A percentile compares a stretch with the other conserved stretches of the same genome.
These are phyloP conservation scores for Typhlomys cinereus DNA, from an alignment of 2,113 vertebrate genomes.

Conservation along the genomic window DNA sequence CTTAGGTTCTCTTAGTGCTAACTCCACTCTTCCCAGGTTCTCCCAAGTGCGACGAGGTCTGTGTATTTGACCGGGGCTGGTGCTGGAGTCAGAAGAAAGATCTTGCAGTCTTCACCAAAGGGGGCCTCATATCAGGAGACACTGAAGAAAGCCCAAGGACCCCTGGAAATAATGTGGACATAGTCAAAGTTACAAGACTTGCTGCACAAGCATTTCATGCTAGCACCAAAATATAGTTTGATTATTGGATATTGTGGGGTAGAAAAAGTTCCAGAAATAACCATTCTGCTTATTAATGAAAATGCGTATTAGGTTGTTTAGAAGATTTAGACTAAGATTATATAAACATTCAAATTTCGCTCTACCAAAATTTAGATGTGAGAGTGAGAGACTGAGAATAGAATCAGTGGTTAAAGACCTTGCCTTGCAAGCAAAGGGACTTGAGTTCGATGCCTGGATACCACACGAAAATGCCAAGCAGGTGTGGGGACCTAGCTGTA, in stretches of 20 bases:
- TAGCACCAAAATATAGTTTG: not conserved
- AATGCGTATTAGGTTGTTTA: not conserved
- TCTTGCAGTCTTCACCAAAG: not conserved
- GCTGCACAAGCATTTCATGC: not conserved
- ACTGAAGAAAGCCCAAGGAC: slow-evolving; percentile 45
- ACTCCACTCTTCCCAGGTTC: slow-evolving; percentile 10
- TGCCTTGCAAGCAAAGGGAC: slow-evolving; percentile 33
- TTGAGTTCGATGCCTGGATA: not conserved
- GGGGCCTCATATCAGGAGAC: not conserved
- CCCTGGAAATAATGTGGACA: slow-evolving; percentile 62
- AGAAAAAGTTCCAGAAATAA: slow-evolving; percentile 19
- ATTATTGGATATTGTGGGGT: not conserved
- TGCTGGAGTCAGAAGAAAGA: slow-evolving; percentile 10
- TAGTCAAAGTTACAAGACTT: slow-evolving; percentile 28
- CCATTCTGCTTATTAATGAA: slow-evolving; percentile 3
- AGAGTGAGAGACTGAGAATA: too few relatives aligned
- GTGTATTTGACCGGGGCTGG: slow-evolving; percentile 22
- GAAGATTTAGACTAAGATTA: slow-evolving; percentile 51
- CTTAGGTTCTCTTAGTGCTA: slow-evolving; percentile 7
- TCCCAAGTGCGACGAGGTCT: not conserved
- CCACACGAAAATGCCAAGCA: slow-evolving; percentile 35
- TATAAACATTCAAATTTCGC: slow-evolving; percentile 35
- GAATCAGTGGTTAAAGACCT: too few relatives aligned
- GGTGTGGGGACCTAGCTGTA: not conserved
- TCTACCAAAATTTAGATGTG: slow-evolving; percentile 2